phyloP scores from a whole-genome alignment of 2,888 invertebrate genomes.

The Blastobasis adustella region DNA sequence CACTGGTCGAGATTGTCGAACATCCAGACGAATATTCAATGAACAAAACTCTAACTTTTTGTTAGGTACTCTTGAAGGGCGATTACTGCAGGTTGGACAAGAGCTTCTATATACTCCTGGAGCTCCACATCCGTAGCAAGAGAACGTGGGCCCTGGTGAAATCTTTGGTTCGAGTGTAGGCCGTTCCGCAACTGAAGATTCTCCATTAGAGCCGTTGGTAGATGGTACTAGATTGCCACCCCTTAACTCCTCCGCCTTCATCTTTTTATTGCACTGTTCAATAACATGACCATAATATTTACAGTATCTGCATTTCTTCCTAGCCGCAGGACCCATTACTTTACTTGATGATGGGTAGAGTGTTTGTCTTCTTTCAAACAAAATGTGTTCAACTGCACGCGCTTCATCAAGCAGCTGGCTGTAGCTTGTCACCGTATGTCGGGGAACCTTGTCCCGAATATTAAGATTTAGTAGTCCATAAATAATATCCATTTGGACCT shows the following conservation, averaged over 20 bases:
- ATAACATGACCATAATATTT: background rate
- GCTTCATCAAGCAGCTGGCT: background rate
- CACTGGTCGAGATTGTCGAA: slow-evolving; percentile 8
- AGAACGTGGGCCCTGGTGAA: slow-evolving; percentile 5
- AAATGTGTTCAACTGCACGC: background rate
- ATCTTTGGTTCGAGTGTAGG: slow-evolving; percentile 7
- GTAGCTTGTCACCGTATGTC: background rate
- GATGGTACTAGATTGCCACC: background rate
- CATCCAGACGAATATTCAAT: slow-evolving; percentile 3
- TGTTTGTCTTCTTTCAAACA: background rate
- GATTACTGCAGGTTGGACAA: slow-evolving; percentile 7
- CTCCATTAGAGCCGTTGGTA: background rate
- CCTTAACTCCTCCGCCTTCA: background rate
- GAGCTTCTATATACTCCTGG: slow-evolving; percentile 10
- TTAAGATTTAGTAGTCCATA: background rate
- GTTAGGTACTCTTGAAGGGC: background rate
- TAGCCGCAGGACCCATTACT: background rate
- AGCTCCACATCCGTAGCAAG: slow-evolving; percentile 13
- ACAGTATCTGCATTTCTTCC: background rate
- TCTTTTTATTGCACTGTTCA: background rate
- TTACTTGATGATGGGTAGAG: background rate
- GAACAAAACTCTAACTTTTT: slow-evolving; percentile 6
- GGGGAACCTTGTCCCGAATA: background rate
- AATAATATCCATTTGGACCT: background rate
- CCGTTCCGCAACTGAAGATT: background rate